phyloP scores from a whole-genome alignment of 2,797 vertebrate genomes.

The Falco berigora region DNA sequence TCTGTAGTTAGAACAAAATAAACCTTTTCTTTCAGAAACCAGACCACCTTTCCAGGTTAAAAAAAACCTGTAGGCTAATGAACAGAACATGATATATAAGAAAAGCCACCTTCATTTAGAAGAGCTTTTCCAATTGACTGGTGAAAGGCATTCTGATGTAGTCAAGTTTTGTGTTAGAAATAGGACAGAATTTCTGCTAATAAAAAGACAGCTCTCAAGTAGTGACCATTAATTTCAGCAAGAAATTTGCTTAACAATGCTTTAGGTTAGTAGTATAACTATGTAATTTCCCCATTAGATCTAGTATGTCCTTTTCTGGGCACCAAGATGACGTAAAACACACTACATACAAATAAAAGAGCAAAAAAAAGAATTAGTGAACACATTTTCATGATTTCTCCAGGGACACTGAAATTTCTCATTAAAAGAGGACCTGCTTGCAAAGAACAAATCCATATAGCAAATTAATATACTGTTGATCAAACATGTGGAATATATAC shows the following conservation, averaged over 20 bases:
- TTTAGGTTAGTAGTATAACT: neutral
- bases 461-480: neutral
- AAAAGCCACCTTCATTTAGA: neutral
- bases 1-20: neutral
- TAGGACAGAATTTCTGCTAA: neutral
- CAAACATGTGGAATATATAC: neutral
- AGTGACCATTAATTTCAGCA: neutral
- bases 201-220: neutral
- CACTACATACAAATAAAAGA: neutral
- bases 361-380: neutral
- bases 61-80: neutral
- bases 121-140: neutral
- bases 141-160: neutral
- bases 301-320: neutral
- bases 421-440: neutral
- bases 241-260: neutral
- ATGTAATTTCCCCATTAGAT: neutral
- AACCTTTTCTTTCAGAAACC: neutral
- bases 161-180: neutral
- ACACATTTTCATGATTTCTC: neutral
- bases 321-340: neutral
- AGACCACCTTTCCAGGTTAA: neutral
- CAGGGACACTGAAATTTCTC: neutral
- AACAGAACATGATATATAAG: neutral
- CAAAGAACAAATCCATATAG: neutral